A percentile compares a stretch with the other conserved stretches of the same genome.
Conservation (phyloP, 2,888 invertebrate genomes). For the Platycheirus rosarum region DNA sequence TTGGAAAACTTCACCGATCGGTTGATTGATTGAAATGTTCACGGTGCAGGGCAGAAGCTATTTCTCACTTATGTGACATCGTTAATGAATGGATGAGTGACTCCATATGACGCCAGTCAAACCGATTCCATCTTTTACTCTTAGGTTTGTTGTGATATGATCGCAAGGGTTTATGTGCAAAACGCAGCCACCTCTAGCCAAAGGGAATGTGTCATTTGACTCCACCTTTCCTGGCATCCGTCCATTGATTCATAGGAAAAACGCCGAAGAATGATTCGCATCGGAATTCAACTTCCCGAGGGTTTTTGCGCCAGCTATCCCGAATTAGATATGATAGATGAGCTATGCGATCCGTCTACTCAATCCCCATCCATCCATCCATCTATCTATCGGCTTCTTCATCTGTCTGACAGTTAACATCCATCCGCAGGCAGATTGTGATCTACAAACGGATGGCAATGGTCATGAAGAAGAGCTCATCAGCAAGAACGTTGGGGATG, state of each 20-base stretch:
- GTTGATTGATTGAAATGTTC: slow-evolving; percentile 73
- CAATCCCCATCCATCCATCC: slow-evolving; percentile 43
- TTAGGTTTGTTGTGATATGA: slow-evolving; percentile 40
- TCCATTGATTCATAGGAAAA: slow-evolving; percentile 42
- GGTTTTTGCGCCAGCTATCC: slow-evolving; percentile 46
- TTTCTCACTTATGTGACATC: slow-evolving; percentile 71
- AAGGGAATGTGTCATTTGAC: slow-evolving; percentile 34
- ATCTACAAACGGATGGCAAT: slow-evolving; percentile 50
- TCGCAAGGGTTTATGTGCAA: slow-evolving; percentile 15
- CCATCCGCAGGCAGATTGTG: slow-evolving; percentile 54
- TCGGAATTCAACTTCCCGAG: slow-evolving; percentile 29
- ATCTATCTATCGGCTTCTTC: slow-evolving; percentile 23
- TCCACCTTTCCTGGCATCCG: slow-evolving; percentile 52
- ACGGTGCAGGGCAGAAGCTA: slow-evolving; percentile 68
- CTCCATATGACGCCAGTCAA: slow-evolving; percentile 61
- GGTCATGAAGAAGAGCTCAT: slow-evolving; percentile 51
- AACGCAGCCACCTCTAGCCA: slow-evolving; percentile 29
- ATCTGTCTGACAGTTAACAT: slow-evolving; percentile 48
- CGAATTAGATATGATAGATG: slow-evolving; percentile 67
- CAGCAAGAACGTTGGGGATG: slow-evolving; percentile 19
- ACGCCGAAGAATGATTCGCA: slow-evolving; percentile 37
- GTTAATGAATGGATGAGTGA: slow-evolving; percentile 68
- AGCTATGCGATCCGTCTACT: slow-evolving; percentile 46
- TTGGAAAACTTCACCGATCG: slow-evolving; percentile 52
- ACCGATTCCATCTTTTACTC: slow-evolving; percentile 22